phyloP scores from a whole-genome alignment of 2,113 vertebrate species.

The Tyto alba region DNA sequence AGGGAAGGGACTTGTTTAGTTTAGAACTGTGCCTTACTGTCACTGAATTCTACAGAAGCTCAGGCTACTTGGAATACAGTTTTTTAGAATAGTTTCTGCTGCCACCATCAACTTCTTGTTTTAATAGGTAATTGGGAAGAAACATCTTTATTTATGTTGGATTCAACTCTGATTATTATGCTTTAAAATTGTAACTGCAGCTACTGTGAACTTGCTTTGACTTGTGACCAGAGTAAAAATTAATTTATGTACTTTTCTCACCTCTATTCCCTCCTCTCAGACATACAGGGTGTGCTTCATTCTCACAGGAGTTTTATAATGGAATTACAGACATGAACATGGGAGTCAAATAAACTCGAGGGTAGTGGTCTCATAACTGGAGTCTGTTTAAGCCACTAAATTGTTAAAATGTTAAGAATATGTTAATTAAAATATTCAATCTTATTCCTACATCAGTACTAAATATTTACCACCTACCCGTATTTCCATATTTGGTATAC shows the following conservation, averaged over 20 bases:
- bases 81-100: not conserved
- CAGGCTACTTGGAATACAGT: not conserved
- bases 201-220: not conserved
- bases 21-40: not conserved
- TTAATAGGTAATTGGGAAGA: not conserved
- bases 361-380: not conserved
- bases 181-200: not conserved
- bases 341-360: not conserved
- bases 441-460: not conserved
- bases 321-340: not conserved
- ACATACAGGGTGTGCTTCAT: not conserved
- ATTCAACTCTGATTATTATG: not conserved
- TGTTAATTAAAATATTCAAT: not conserved
- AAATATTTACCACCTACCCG: constrained; percentile 78
- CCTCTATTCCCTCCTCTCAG: not conserved
- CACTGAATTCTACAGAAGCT: not conserved
- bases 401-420: not conserved
- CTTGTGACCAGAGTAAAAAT: not conserved
- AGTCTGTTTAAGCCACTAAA: not conserved
- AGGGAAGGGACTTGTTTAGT: not conserved
- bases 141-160: not conserved
- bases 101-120: not conserved
- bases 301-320: not conserved
- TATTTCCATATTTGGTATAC: constrained; percentile 99
- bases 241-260: not conserved